phyloP scores from a whole-genome alignment of 2,797 vertebrate species.

The Microcaecilia unicolor region DNA sequence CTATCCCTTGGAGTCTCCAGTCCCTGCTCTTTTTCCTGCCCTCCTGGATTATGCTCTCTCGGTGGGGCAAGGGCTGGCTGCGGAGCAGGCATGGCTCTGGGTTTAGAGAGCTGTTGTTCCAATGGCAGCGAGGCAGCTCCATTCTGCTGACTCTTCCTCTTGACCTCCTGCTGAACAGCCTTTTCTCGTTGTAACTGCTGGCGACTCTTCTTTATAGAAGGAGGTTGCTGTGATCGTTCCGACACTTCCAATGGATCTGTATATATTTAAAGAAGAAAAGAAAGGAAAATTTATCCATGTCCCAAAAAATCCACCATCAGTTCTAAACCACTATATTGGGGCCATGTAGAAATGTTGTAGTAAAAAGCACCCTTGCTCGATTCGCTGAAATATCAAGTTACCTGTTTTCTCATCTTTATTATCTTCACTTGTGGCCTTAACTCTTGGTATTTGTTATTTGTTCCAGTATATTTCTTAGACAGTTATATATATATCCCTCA shows the following conservation, averaged over 20 bases:
- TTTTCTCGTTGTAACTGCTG: constrained; percentile 71
- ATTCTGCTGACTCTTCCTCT: constrained; percentile 41
- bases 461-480: too few relatives aligned
- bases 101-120: constrained; percentile 58
- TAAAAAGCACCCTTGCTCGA: too few relatives aligned
- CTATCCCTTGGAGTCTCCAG: constrained; percentile 9
- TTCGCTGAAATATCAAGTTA: too few relatives aligned
- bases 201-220: constrained; percentile 52
- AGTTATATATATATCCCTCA: too few relatives aligned
- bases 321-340: too few relatives aligned
- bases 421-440: too few relatives aligned
- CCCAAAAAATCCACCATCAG: too few relatives aligned
- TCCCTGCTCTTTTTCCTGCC: constrained; percentile 6
- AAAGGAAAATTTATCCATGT: too few relatives aligned
- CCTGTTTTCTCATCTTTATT: too few relatives aligned
- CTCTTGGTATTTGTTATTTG: too few relatives aligned
- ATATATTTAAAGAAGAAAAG: constrained; percentile 1
- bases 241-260: constrained; percentile 29
- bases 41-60: neutral
- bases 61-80: neutral
- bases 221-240: constrained; percentile 40
- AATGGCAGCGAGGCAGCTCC: constrained; percentile 27
- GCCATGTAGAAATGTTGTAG: too few relatives aligned
- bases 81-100: constrained; percentile 10
- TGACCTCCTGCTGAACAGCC: constrained; percentile 48